These are phyloP conservation scores for Coendou prehensilis DNA, from an alignment of 2,797 vertebrate species.

Conservation along the genomic window DNA sequence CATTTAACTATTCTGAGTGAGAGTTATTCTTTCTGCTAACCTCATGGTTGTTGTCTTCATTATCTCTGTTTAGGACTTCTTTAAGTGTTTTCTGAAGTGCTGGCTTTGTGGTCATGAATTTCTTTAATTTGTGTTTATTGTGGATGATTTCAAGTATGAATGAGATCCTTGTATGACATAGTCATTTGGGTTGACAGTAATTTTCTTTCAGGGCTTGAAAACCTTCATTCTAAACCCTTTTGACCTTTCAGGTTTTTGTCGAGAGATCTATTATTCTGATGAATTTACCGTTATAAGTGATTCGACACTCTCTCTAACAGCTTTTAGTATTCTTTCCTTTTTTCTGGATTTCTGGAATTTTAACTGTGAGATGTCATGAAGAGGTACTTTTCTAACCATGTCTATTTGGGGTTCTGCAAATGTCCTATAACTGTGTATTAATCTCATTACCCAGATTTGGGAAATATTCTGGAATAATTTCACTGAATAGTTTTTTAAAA, in stretches of 20 bases:
- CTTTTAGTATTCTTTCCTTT: neutral
- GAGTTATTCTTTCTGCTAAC: neutral
- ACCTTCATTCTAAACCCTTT: neutral
- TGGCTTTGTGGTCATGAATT: neutral
- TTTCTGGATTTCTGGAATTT: neutral
- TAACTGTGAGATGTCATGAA: neutral
- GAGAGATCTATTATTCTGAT: neutral
- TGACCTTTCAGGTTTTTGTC: neutral
- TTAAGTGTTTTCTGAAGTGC: neutral
- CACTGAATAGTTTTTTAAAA: neutral
- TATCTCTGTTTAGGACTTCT: neutral
- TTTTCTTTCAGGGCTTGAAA: neutral
- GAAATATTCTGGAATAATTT: neutral
- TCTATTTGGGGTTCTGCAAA: neutral
- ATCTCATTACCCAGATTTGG: neutral
- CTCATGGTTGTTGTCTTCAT: neutral
- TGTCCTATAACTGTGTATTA: neutral
- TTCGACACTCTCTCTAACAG: neutral
- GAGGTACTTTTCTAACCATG: neutral
- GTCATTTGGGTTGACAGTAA: neutral
- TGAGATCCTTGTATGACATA: neutral
- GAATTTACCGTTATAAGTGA: neutral
- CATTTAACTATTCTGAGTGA: neutral
- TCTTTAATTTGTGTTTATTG: neutral
- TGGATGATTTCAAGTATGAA: neutral